Conservation (phyloP, 2,113 vertebrate genomes). For the Cynocephalus volans region DNA sequence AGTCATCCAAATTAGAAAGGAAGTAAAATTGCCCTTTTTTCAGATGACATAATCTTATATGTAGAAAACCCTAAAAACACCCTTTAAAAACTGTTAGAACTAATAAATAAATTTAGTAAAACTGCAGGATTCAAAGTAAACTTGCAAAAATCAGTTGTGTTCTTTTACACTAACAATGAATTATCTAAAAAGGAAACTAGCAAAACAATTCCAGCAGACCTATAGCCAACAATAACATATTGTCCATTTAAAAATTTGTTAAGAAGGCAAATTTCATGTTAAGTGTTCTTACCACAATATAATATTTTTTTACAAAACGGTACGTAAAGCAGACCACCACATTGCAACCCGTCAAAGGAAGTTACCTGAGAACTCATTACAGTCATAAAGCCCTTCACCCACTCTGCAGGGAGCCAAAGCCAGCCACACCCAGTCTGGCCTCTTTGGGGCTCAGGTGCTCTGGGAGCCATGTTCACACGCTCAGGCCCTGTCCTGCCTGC, state of each 20-base stretch:
- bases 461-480: neutral
- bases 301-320: neutral
- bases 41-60: no score
- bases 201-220: neutral
- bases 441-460: neutral
- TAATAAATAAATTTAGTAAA: no score
- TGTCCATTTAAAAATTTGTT: neutral
- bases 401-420: neutral
- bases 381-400: neutral
- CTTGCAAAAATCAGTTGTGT: no score
- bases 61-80: no score
- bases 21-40: no score
- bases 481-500: neutral
- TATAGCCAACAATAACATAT: no score
- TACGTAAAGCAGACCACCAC: neutral
- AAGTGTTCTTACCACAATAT: neutral
- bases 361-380: neutral
- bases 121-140: no score
- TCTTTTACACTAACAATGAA: no score
- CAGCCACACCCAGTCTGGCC: neutral
- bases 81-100: no score
- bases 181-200: no score
- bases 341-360: neutral
- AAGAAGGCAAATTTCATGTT: neutral
- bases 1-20: no score